These are phyloP conservation scores for Sterrhoptilus dennistouni DNA, from an alignment of 2,113 vertebrate species.

Conservation along the genomic window DNA sequence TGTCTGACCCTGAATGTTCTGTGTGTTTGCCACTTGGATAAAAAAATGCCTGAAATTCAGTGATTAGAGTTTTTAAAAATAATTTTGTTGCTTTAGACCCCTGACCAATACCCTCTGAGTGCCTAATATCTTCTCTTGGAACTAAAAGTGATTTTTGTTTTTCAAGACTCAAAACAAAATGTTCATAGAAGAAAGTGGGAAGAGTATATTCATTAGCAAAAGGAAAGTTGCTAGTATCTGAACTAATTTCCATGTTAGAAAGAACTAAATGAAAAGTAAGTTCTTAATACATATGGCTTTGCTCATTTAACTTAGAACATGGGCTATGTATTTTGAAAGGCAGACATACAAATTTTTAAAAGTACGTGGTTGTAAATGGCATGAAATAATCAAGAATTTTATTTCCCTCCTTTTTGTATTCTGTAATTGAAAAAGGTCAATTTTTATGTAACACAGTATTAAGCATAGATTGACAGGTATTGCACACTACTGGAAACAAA, in stretches of 20 bases:
- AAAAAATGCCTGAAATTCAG: not conserved
- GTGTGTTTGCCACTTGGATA: not conserved
- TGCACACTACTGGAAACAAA: not conserved
- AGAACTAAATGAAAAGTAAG: not conserved
- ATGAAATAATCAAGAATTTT: not conserved
- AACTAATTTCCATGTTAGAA: not conserved
- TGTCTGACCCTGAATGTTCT: not conserved
- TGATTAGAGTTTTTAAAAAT: not conserved
- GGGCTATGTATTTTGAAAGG: not conserved
- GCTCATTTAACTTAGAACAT: constrained; percentile 21
- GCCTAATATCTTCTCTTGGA: not conserved
- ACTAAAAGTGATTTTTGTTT: not conserved
- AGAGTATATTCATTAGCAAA: not conserved
- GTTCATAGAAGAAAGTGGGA: not conserved
- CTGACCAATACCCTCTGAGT: not conserved
- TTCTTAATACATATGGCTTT: not conserved
- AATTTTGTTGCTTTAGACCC: not conserved
- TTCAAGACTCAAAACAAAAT: not conserved
- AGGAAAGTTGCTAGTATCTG: not conserved
- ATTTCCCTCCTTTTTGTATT: not conserved
- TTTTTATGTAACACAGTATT: not conserved
- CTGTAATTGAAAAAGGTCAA: not conserved
- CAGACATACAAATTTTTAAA: not conserved
- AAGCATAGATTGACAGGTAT: not conserved
- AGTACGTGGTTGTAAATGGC: not conserved